phyloP scores from a whole-genome alignment of 2,797 vertebrate species.

The Xenentodon cancila region DNA sequence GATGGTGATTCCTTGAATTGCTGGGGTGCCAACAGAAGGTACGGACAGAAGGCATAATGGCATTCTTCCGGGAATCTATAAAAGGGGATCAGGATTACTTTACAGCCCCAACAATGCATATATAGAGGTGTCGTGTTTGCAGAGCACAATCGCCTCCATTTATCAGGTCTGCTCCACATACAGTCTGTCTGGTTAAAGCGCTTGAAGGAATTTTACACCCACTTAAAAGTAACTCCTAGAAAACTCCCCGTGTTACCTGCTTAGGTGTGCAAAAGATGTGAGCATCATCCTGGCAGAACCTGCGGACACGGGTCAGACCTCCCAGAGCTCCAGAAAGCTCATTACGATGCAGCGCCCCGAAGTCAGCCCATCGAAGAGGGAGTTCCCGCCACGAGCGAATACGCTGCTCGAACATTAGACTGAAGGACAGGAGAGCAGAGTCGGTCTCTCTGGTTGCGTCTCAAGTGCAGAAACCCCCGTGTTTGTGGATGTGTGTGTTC shows the following conservation, averaged over 20 bases:
- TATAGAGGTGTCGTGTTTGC: conserved; percentile 55
- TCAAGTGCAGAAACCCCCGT: not conserved
- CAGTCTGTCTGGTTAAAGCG: conserved; percentile 1
- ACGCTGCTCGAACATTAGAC: conserved; percentile 93
- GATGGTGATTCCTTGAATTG: conserved; percentile 21
- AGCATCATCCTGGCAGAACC: conserved; percentile 94
- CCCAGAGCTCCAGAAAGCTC: conserved; percentile 88
- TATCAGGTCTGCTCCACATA: conserved; percentile 50
- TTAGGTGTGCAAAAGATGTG: conserved; percentile 93
- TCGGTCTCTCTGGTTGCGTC: not conserved
- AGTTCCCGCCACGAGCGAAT: conserved; percentile 94
- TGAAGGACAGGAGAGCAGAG: conserved; percentile 51
- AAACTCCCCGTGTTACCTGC: conserved; percentile 82
- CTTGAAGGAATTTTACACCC: too few species aligned
- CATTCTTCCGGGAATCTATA: conserved; percentile 3
- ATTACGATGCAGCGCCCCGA: conserved; percentile 92
- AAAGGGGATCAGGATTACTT: conserved; percentile 36
- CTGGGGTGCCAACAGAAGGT: conserved; percentile 21
- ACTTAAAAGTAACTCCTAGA: too few species aligned
- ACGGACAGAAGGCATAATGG: conserved; percentile 27
- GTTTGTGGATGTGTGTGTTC: conserved; percentile 30
- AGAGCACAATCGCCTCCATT: conserved; percentile 69
- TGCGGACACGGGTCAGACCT: conserved; percentile 89
- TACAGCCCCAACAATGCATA: conserved; percentile 34
- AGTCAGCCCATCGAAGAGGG: conserved; percentile 92